Conservation (phyloP, 1,140 invertebrate species). For the Scylla paramamosain region DNA sequence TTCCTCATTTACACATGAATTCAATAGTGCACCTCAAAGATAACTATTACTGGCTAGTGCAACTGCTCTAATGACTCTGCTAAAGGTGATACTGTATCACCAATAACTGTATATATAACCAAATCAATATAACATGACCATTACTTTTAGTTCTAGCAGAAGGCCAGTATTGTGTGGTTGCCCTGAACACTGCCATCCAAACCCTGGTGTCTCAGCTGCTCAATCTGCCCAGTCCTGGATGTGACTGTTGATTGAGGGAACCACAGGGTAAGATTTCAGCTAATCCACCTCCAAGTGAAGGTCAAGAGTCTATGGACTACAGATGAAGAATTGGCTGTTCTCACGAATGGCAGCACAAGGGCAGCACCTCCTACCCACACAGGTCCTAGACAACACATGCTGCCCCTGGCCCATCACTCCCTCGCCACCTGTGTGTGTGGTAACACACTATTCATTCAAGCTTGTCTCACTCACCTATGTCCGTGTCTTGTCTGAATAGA, state of each 20-base stretch:
- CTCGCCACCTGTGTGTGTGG: conserved; percentile 9
- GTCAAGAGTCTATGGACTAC: neutral
- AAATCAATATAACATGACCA: neutral
- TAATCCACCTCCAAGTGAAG: neutral
- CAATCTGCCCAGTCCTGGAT: neutral
- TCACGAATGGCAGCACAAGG: neutral
- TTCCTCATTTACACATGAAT: no score
- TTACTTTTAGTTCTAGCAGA: neutral
- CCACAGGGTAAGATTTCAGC: neutral
- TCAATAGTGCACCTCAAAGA: no score
- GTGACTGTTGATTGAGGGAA: neutral
- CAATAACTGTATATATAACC: neutral
- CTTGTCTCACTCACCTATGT: neutral
- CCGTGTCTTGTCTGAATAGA: neutral
- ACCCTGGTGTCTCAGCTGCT: neutral
- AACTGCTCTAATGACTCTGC: no score
- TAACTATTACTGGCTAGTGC: no score
- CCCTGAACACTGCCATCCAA: conserved; percentile 18
- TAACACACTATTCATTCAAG: neutral
- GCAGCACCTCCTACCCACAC: neutral
- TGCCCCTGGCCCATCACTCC: neutral
- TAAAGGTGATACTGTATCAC: no score
- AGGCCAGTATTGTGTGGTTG: neutral
- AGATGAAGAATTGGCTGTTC: neutral
- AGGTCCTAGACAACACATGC: neutral